Percentiles rank a stretch among this genome's conserved stretches.
These are phyloP conservation scores for Prolemur simus DNA, from an alignment of 2,113 vertebrate genomes.

Conservation along the genomic window DNA sequence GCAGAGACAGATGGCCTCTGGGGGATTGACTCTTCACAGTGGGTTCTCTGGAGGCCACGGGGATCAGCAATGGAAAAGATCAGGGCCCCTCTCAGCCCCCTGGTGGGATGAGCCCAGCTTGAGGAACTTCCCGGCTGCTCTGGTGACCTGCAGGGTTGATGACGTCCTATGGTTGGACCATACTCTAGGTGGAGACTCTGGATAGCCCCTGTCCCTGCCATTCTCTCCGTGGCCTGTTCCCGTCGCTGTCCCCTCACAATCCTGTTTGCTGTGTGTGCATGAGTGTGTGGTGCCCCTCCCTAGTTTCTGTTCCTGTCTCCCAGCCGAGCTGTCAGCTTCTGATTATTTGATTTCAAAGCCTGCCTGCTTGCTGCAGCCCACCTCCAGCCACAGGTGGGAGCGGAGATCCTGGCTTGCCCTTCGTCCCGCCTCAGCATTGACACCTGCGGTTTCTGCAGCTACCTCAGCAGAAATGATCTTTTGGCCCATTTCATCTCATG, in stretches of 20 bases:
- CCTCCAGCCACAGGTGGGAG: not conserved
- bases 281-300: too few relatives aligned
- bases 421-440: not conserved
- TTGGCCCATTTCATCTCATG: not conserved
- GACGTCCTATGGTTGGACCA: not conserved
- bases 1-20: not conserved
- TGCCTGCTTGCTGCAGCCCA: not conserved
- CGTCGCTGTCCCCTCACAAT: not conserved
- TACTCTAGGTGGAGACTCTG: not conserved
- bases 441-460: not conserved
- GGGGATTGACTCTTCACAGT: not conserved
- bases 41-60: not conserved
- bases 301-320: not conserved
- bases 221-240: not conserved
- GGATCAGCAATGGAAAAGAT: not conserved
- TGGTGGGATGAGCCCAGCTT: not conserved
- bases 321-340: not conserved
- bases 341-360: not conserved
- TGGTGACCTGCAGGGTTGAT: not conserved
- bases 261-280: not conserved
- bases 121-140: not conserved
- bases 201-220: not conserved
- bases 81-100: not conserved
- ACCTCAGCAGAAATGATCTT: not conserved
- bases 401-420: not conserved